Evolutionary conservation across 2,797 vertebrate species (phyloP), one percentile per base, ranked within the genome.

Genomic region (Centropyge bicolor): DNA sequence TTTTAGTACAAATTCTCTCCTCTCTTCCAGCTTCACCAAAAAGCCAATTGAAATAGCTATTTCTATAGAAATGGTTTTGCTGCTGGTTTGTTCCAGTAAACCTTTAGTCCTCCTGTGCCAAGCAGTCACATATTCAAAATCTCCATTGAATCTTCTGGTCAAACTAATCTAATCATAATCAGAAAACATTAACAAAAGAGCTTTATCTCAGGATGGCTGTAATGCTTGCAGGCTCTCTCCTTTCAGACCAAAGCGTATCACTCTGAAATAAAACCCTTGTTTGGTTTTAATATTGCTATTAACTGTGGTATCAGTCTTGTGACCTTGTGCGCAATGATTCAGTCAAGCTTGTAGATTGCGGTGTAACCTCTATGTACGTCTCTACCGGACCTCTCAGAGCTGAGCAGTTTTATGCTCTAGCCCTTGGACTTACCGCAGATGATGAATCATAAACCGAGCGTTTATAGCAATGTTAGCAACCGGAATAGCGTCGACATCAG

Each of bases 361-460:
- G 71, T 78, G 35, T 90, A 85, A 86, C 86, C 83, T 89, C 79
- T 80, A 46, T 83, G 78, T 79, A 76, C 52, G 82, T 88, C 65
- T 87, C 68, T 80, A 73, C 80, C 45, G 77, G 74, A 85, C 80
- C 86, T 85, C 86, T 87, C 74, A 63, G 79, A 86, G 84, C 87
- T 88, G 86, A 89, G 81, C 86, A 83, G 83, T 94, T 95, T 95
- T 94, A 95, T 94, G 86, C 89, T 88, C 85, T 86, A 93, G 91
- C 88, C 93, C 88, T 91, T 92, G 91, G 92, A 94, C 90, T 90
- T 91, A 65, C 85, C 8, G 56, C 81, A 64, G 90, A 88, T 86
- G 91, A 92, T 83, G 87, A 92, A 90, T 93, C 93, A 90, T 95
- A 95, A 96, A 93, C 85, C 81, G 62, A 70, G 70, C 78, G 8